Evolutionary conservation across 2,888 invertebrate genomes (phyloP).

Genomic region (Micoletzkya japonica): DNA sequence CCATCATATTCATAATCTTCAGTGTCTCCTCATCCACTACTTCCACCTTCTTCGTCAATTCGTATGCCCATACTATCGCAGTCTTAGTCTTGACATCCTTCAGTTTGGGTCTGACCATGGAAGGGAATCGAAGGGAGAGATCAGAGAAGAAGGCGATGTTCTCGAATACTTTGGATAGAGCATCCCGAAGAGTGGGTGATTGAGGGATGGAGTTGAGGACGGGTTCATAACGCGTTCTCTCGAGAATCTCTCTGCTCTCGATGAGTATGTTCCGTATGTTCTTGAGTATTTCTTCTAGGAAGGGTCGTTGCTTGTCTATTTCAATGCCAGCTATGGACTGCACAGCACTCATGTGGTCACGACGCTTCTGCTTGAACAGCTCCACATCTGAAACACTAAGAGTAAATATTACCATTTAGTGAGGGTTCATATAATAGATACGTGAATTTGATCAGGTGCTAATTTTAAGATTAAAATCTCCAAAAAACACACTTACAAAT

Average conservation of each 20-base stretch:
- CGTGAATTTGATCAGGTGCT: not conserved
- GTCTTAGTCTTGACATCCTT: conserved; percentile 28
- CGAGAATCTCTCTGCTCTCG: conserved; percentile 20
- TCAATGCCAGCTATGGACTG: conserved; percentile 12
- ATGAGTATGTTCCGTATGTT: conserved; percentile 15
- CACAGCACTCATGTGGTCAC: conserved; percentile 22
- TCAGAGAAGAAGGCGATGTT: conserved; percentile 27
- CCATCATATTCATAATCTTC: conserved; percentile 13
- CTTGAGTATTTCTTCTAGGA: conserved; percentile 25
- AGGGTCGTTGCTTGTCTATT: conserved; percentile 23
- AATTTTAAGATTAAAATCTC: not conserved
- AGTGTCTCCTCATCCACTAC: conserved; percentile 17
- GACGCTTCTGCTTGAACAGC: conserved; percentile 20
- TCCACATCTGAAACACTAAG: conserved; percentile 10
- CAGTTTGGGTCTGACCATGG: conserved; percentile 13
- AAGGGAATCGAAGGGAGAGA: conserved; percentile 26
- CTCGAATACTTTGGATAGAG: conserved; percentile 27
- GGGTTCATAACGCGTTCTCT: conserved; percentile 15
- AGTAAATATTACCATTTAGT: not conserved
- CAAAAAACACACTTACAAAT: conserved; percentile 15
- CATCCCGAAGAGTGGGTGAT: conserved; percentile 9
- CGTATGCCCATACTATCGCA: conserved; percentile 12
- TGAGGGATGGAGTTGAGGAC: conserved; percentile 10
- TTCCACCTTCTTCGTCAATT: conserved; percentile 5
- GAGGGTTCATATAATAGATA: not conserved